Evolutionary conservation across 2,797 vertebrate species (phyloP), one percentile per base, ranked within the genome.

Genomic region (Acanthurus leucopareius): DNA sequence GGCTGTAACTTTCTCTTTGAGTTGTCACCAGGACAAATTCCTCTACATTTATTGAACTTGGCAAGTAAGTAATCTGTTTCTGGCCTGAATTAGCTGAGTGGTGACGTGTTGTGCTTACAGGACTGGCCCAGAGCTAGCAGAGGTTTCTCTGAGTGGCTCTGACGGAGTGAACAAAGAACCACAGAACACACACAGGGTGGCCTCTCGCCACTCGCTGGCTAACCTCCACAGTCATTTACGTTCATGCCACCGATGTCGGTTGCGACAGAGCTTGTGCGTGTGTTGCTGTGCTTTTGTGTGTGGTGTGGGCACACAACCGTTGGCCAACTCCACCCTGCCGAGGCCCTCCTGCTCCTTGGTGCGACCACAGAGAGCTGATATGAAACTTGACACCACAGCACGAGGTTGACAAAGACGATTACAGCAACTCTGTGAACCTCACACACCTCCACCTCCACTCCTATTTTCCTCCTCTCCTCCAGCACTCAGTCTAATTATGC

Each of bases 391-490:
- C 94, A 95, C 83, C 86, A n/a, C 86, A 66, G 89, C 86, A 59
- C 94, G 95, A 94, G 92, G 93, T 90, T 93, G 94, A 94, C 95
- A 95, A 91, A 95, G 93, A 87, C 68, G 59, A 95, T 96, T 94
- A 96, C 85, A 91, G 78, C 66, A 76, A 79, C 83, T 91, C 77
- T 65, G 68, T 75, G 73, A 88, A 84, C 79, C 69, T 75, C 71
- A 16, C 65, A 77, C 87, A 90, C 86, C 82, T 91, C 84, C 32
- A 83, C 82, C 52, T 76, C 83, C 82, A 47, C 68, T 79, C 47
- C 40, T 67, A 76, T 69, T 62, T 83, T 66, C 77, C 67, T 84
- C 70, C 78, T 85, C 73, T 83, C 76, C 79, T 73, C 71, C 52
- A 84, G 71, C 75, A 20, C 75, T 72, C 54, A 10, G 57, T 76